A percentile compares a stretch with the other conserved stretches of the same genome.
phyloP scores from a whole-genome alignment of 2,113 vertebrate species.

The Pachyramphus minor region DNA sequence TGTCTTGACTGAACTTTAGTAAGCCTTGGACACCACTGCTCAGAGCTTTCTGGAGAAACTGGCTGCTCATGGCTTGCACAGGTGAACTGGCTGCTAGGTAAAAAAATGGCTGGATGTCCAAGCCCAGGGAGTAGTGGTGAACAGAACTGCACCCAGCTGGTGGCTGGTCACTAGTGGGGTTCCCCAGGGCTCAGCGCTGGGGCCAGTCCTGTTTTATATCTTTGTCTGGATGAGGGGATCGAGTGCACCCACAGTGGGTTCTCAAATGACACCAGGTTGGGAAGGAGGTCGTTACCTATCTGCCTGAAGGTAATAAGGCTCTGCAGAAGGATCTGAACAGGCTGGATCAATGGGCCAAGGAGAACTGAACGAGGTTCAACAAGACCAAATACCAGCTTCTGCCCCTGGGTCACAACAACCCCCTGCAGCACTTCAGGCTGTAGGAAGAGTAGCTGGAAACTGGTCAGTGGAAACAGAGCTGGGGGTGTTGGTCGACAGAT shows the following conservation, averaged over 20 bases:
- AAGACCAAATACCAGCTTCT: background rate
- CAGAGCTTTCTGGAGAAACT: background rate
- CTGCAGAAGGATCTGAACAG: background rate
- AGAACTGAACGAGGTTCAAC: accelerated
- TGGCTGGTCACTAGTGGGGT: background rate
- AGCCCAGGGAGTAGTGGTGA: too few relatives aligned
- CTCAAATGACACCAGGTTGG: too few relatives aligned
- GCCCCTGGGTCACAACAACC: background rate
- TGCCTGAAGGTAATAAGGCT: background rate
- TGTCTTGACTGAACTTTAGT: background rate
- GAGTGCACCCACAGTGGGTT: too few relatives aligned
- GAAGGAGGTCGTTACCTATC: background rate
- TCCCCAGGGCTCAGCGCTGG: background rate
- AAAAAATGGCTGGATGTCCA: background rate
- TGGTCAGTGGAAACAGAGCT: accelerated
- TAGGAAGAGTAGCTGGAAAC: background rate
- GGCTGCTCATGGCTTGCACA: background rate
- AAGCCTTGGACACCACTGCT: background rate
- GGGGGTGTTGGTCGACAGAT: accelerated
- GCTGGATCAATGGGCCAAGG: too few relatives aligned
- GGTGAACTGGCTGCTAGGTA: background rate
- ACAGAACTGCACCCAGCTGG: background rate
- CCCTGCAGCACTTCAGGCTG: background rate
- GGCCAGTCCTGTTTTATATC: background rate
- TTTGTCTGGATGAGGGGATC: background rate